A percentile compares a stretch with the other conserved stretches of the same genome.
Evolutionary conservation across 2,888 invertebrate genomes (phyloP).

Genomic region (Scaptodrosophila latifasciaeformis): DNA sequence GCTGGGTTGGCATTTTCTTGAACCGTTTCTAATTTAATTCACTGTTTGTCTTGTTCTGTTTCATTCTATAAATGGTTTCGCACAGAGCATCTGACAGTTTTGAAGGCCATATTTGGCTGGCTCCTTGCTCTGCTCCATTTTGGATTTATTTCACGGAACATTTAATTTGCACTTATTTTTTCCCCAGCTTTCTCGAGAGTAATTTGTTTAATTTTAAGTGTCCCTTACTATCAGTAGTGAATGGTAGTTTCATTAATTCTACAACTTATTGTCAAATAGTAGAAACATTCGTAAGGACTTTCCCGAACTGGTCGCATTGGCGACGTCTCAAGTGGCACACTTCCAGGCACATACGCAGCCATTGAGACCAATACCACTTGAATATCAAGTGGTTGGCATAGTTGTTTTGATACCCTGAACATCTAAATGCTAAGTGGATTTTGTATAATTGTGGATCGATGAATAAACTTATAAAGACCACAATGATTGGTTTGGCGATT

Average conservation of each 20-base stretch:
- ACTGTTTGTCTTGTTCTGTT: slow-evolving; percentile 20
- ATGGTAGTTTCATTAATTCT: not conserved
- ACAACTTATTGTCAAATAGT: not conserved
- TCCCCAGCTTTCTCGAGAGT: slow-evolving; percentile 17
- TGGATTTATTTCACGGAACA: slow-evolving; percentile 67
- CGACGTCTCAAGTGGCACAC: not conserved
- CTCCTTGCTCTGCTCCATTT: slow-evolving; percentile 15
- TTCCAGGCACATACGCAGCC: not conserved
- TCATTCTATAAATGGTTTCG: slow-evolving; percentile 35
- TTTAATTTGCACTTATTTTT: slow-evolving; percentile 54
- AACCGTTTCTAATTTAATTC: slow-evolving; percentile 37
- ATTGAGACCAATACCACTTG: not conserved
- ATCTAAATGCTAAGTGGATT: too few species aligned
- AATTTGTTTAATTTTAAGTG: slow-evolving; percentile 68
- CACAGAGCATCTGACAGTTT: slow-evolving; percentile 31
- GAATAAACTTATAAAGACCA: too few species aligned
- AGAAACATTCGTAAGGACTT: not conserved
- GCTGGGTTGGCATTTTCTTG: slow-evolving; percentile 11
- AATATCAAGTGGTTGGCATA: slow-evolving; percentile 1
- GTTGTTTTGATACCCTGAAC: too few species aligned
- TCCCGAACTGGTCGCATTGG: not conserved
- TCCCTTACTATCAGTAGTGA: slow-evolving; percentile 9
- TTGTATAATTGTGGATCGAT: too few species aligned
- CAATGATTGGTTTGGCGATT: too few species aligned
- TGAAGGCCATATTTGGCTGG: slow-evolving; percentile 8